Evolutionary conservation across 1,140 invertebrate genomes (phyloP).

Genomic region (Parapsyche elsis): DNA sequence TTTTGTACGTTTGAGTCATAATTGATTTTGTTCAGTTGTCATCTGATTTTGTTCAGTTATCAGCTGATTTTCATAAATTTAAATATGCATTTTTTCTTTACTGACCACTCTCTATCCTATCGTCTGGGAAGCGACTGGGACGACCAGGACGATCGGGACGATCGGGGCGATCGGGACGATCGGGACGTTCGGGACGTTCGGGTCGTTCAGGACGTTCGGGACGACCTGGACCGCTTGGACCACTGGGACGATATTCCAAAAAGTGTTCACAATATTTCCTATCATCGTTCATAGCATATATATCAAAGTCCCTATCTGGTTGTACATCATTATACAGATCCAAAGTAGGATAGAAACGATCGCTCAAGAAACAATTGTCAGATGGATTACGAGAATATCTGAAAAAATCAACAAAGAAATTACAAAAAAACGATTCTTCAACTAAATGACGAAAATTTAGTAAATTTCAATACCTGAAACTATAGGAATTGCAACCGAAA

Average conservation of each 20-base stretch:
- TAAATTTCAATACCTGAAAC: constrained; percentile 71
- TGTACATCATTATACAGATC: constrained; percentile 79
- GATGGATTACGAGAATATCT: constrained; percentile 65
- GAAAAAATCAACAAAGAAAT: constrained; percentile 37
- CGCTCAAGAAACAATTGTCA: constrained; percentile 82
- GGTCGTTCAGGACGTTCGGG: constrained; percentile 7
- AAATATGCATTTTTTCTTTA: neutral
- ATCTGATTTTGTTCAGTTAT: neutral
- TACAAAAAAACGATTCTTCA: constrained; percentile 26
- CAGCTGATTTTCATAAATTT: neutral
- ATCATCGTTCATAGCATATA: constrained; percentile 76
- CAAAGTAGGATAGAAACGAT: constrained; percentile 72
- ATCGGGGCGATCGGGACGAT: neutral
- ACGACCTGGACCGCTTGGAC: neutral
- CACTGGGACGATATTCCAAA: constrained; percentile 52
- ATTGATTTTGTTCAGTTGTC: neutral
- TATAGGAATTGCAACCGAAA: constrained; percentile 79
- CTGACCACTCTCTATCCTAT: constrained; percentile 51
- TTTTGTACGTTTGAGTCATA: too few relatives aligned
- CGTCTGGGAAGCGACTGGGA: constrained; percentile 30
- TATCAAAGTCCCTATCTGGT: constrained; percentile 81
- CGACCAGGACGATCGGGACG: neutral
- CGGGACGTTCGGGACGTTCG: too few relatives aligned
- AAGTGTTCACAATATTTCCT: constrained; percentile 65
- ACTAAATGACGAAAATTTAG: neutral